These are phyloP conservation scores for Lottia gigantea DNA, from an alignment of 2,888 invertebrate species.

Conservation along the genomic window DNA sequence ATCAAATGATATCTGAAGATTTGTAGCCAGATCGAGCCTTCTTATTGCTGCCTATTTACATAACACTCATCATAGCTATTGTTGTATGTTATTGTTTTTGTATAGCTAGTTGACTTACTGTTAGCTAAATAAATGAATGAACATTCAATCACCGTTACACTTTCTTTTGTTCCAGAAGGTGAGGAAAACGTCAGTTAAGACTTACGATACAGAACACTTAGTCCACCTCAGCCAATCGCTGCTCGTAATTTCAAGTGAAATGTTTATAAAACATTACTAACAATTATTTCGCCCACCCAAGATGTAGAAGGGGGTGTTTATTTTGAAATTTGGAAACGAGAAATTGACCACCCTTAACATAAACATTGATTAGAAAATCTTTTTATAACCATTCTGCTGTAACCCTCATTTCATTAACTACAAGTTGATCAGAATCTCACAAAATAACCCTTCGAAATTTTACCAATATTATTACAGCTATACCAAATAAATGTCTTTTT, in stretches of 20 bases:
- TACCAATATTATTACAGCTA: conserved; percentile 37
- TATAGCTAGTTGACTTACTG: conserved; percentile 45
- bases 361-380: conserved; percentile 44
- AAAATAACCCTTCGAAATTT: conserved; percentile 32
- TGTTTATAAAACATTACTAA: conserved; percentile 50
- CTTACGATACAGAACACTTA: conserved; percentile 27
- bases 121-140: conserved; percentile 53
- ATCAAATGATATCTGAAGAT: background rate
- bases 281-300: conserved; percentile 54
- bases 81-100: conserved; percentile 50
- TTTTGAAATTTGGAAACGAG: conserved; percentile 55
- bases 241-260: conserved; percentile 21
- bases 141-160: conserved; percentile 34
- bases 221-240: conserved; percentile 36
- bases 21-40: background rate
- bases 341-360: conserved; percentile 59
- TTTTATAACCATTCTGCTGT: conserved; percentile 37
- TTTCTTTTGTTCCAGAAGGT: conserved; percentile 37
- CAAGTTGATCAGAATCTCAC: conserved; percentile 29
- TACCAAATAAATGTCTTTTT: conserved; percentile 14
- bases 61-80: conserved; percentile 18
- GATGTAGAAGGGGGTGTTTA: conserved; percentile 40
- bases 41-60: conserved; percentile 4
- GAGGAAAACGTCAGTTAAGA: conserved; percentile 29
- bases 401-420: conserved; percentile 37